Conservation (phyloP, 2,113 vertebrate genomes). For the Clupea harengus region DNA sequence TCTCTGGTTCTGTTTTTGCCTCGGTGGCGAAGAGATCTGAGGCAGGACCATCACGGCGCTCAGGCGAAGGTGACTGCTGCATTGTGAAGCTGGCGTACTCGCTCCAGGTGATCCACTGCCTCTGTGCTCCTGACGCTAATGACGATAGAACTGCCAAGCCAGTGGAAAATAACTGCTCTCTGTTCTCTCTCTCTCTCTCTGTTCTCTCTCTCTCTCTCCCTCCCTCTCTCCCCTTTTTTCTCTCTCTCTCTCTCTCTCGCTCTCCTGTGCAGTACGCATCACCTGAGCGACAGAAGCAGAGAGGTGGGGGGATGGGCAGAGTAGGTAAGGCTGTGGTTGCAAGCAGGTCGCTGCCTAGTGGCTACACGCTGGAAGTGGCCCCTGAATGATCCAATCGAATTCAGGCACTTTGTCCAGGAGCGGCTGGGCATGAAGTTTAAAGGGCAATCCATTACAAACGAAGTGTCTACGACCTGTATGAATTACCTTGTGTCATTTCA, state of each 20-base stretch:
- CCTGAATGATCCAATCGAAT: constrained; percentile 21
- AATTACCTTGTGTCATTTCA: background rate
- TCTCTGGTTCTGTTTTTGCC: background rate
- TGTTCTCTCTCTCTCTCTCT: constrained; percentile 42
- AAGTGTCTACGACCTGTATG: background rate
- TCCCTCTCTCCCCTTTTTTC: constrained; percentile 27
- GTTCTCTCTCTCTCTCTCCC: constrained; percentile 45
- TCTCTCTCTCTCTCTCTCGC: constrained; percentile 28
- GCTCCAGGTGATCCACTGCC: constrained; percentile 7
- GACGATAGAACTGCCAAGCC: constrained; percentile 62
- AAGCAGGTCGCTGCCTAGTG: constrained; percentile 69
- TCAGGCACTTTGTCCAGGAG: background rate
- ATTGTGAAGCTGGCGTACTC: background rate
- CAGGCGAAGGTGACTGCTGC: constrained; percentile 12
- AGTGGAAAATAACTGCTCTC: constrained; percentile 57
- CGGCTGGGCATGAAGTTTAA: background rate
- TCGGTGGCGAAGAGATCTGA: background rate
- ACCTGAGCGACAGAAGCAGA: constrained; percentile 70
- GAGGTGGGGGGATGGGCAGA: constrained; percentile 49
- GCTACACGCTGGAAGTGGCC: constrained; percentile 59
- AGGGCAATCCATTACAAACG: background rate
- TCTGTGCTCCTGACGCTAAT: constrained; percentile 53
- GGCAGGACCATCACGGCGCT: background rate
- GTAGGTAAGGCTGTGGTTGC: constrained; percentile 61
- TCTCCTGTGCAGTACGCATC: constrained; percentile 63